Percentiles rank a stretch among this genome's conserved stretches.
phyloP scores from a whole-genome alignment of 2,888 invertebrate genomes.

The Cephus nigrinus region DNA sequence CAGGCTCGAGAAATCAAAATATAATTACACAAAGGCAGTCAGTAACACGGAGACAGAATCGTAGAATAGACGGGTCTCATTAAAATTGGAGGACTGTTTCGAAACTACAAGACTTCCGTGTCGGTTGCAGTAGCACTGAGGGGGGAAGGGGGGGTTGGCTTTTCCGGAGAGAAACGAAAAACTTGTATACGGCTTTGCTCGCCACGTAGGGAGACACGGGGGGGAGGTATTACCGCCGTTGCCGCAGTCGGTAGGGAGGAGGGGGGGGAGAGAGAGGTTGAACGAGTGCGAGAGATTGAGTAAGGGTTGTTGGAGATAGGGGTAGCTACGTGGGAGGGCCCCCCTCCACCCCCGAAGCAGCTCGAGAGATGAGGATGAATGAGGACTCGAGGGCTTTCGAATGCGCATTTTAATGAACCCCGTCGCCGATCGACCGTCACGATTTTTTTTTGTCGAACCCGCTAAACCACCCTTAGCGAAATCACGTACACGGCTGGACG shows the following conservation, averaged over 20 bases:
- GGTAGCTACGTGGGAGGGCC: conserved; percentile 8
- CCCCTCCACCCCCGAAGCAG: background rate
- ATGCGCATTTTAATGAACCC: conserved; percentile 40
- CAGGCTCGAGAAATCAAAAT: conserved; percentile 52
- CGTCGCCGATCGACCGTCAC: conserved; percentile 4
- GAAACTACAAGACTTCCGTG: conserved; percentile 62
- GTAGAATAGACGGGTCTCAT: conserved; percentile 63
- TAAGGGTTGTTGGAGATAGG: conserved; percentile 13
- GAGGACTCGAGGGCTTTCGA: conserved; percentile 30
- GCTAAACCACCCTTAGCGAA: background rate
- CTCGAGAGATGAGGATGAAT: conserved; percentile 17
- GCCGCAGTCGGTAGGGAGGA: background rate
- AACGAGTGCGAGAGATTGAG: background rate
- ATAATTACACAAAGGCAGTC: conserved; percentile 59
- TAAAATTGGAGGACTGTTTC: conserved; percentile 65
- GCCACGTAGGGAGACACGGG: background rate
- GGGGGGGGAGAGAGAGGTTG: background rate
- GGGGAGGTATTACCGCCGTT: background rate
- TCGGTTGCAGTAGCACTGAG: conserved; percentile 54
- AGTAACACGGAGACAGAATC: conserved; percentile 59
- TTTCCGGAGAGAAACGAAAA: background rate
- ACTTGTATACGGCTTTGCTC: background rate
- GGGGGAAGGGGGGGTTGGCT: background rate
- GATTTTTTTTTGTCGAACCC: conserved; percentile 17
- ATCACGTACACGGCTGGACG: background rate